Evolutionary conservation across 2,888 invertebrate genomes (phyloP), one percentile per base, ranked within the genome.

Genomic region (Amphimallon solstitiale): DNA sequence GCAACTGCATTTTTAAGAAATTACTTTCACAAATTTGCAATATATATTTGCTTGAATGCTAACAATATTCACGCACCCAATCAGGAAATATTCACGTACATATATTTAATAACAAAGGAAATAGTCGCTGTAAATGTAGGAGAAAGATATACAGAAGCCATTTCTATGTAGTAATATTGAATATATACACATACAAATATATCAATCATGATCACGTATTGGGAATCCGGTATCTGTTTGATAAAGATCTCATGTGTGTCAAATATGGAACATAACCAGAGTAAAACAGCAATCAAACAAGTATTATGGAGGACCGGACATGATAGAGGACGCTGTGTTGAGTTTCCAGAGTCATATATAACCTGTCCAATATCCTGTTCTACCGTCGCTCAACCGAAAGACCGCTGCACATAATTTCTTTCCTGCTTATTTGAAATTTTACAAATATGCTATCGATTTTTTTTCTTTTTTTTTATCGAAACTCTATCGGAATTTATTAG

Each of bases 291-390:
- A 75, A 75, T 75, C 75, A 74, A 76, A 74, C 74, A 74, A 74
- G 73, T 74, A 72, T 72, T 71, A 70, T 67, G 67, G 69, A 72
- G 72, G 76, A 76, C 75, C 72, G 72, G 71, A 70, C 71, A 70
- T 70, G 70, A 73, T 73, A 73, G 67, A 71, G 70, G 72, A 73
- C 67, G 72, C 70, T 72, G 74, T 76, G 75, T 76, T 73, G 76
- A 73, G 76, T 76, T 74, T 68, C 71, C 71, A 73, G 65, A 70
- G 74, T 71, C 72, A 75, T 76, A 75, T 75, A 76, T 75, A 75
- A 76, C 76, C 73, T 74, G 75, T 75, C 75, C 76, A 75, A 76
- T 76, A 76, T 76, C 76, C 76, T 76, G 76, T 69, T 69, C 68
- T 68, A 70, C 67, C 71, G 72, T 68, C 72, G 71, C 66, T 71